Evolutionary conservation across 1,140 invertebrate species (phyloP), one percentile per base, ranked within the genome.

Genomic region (Trichoplusia ni): DNA sequence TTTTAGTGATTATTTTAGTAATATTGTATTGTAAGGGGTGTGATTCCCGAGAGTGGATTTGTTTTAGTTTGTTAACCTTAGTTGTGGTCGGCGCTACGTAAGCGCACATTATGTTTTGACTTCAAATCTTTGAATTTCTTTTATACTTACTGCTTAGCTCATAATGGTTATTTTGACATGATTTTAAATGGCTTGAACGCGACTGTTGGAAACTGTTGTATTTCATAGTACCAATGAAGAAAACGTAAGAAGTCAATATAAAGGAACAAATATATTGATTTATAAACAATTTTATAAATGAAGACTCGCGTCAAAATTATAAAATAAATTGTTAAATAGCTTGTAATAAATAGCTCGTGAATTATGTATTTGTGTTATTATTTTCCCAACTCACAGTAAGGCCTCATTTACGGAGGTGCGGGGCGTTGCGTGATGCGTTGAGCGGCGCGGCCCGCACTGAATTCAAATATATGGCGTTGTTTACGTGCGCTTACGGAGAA

Each of bases 271-370:
- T 49, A 31, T 9, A 11, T 46, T 14, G 2, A 46, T 46, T 47
- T 11, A 29, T 5, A 47, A 47, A 21, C 18, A 42, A 1, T 0
- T 5, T 16, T 37, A 42, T 6, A 54, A 14, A 54, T 38, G 13
- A n/a, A 54, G 18, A 21, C 38, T n/a, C 16, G 8, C 9, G 19
- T 54, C 18, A 18, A 31, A 49, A 33, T 49, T 33, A 7, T 4
- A 7, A 9, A 40, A 11, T 27, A 18, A 42, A 29, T 49, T 35
- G 35, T 58, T 68, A 38, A 46, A 64, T 27, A 23, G 38, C 38
- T 67, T 46, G 25, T 42, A 68, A 59, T 68, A 68, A 68, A 68
- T 63, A 63, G 31, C 23, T 42, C 9, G 16, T 58, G 38, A 54
- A 37, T 47, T 37, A 40, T 23, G 25, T 19, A 11, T 37, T 19